Evolutionary conservation across 2,113 vertebrate genomes (phyloP), one percentile per base, ranked within the genome.

Genomic region (Strix aluco): DNA sequence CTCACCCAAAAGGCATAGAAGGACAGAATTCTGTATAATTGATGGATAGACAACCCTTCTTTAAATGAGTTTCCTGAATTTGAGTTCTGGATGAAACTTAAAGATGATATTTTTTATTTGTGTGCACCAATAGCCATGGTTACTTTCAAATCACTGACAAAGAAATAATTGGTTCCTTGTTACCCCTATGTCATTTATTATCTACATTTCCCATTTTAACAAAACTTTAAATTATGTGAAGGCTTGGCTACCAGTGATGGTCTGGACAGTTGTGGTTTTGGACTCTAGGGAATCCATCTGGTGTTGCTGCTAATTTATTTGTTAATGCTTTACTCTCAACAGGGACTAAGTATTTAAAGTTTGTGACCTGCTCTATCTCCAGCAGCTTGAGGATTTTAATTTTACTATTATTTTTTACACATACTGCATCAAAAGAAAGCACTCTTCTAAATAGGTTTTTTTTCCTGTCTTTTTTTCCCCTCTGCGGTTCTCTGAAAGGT

Each of bases 401-500:
- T 95, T 87, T 89, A 66, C 70, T 84, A 65, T 40, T 90, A 38
- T 94, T 92, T 94, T 94, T 95, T 90, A 85, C 54, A 85, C 40
- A 46, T 61, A 74, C 49, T 87, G 66, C 51, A 91, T 86, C 74
- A 94, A 91, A 94, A 90, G 80, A 86, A 96, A 93, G 27, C 3
- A 4, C 18, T 47, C 30, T 91, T 93, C 79, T 58, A 91, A 95
- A 86, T 72, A 90, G 79, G 30, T 51, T 27, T 81, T 81, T 77
- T 58, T 59, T 38, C 80, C 17, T 70, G 42, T 66, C 26, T 21
- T 66, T 85, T 96, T 88, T 82, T 65, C n/a, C 80, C 61, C 52
- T 89, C 57, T 67, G 70, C 95, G 88, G 49, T 86, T 93, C 95
- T 96, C 87, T 8, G 10, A 97, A 97, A 98, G 96, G 95, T 97